These are phyloP conservation scores for Aplodontia rufa DNA, from an alignment of 2,113 vertebrate genomes.

Conservation along the genomic window DNA sequence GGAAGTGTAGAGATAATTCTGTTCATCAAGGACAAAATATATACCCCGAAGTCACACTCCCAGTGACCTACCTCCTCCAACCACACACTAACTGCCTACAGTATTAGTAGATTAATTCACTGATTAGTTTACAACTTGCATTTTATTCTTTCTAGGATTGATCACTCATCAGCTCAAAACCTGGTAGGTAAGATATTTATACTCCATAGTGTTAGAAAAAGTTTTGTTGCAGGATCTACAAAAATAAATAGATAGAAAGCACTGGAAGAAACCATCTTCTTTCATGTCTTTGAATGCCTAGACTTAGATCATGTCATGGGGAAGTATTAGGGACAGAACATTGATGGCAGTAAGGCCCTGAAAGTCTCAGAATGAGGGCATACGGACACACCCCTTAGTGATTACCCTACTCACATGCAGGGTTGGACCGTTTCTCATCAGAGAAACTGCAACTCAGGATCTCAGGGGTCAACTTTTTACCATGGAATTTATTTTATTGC, in stretches of 20 bases:
- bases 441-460: rapidly evolving
- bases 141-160: not conserved
- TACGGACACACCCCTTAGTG: not conserved
- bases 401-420: rapidly evolving
- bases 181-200: not conserved
- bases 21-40: too few species aligned
- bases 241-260: too few species aligned
- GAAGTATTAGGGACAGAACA: not conserved
- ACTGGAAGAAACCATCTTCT: not conserved
- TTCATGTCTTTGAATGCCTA: not conserved
- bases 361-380: not conserved
- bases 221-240: not conserved
- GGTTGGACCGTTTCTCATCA: not conserved
- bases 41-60: too few species aligned
- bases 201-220: not conserved
- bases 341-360: not conserved
- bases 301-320: not conserved
- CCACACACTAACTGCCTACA: too few species aligned
- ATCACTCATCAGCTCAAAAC: not conserved
- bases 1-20: too few species aligned
- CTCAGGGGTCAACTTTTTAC: not conserved
- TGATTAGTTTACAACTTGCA: not conserved
- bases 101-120: too few species aligned
- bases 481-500: not conserved
- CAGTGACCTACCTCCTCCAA: too few species aligned